phyloP scores from a whole-genome alignment of 1,140 invertebrate genomes.

The Metaphire vulgaris region DNA sequence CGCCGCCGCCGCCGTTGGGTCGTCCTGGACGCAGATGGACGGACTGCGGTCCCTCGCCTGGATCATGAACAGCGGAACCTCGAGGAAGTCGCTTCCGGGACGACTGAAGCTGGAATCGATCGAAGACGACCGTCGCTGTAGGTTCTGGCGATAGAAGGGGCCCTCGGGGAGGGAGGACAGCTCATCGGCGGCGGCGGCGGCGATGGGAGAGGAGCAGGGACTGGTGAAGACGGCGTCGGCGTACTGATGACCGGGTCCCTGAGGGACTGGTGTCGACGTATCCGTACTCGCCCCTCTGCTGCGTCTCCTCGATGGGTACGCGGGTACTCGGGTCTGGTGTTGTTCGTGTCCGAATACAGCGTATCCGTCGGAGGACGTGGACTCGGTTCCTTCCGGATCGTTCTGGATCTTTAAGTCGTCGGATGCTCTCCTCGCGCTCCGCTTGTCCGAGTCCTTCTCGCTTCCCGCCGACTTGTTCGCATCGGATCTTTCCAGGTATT shows the following conservation, averaged over 20 bases:
- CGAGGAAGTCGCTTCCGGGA: conserved; percentile 7
- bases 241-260: neutral
- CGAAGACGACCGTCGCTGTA: neutral
- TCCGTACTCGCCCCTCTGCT: no score
- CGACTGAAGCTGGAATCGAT: conserved; percentile 11
- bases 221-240: neutral
- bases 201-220: no score
- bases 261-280: neutral
- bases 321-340: no score
- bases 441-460: neutral
- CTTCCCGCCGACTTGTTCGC: neutral
- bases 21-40: neutral
- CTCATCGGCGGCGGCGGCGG: neutral
- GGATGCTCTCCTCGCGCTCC: neutral
- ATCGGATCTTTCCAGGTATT: neutral
- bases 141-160: neutral
- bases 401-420: neutral
- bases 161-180: neutral
- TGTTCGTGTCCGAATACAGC: no score
- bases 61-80: conserved; percentile 5
- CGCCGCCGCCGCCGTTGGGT: neutral
- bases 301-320: no score
- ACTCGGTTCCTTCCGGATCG: neutral
- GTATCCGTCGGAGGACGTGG: neutral
- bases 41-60: neutral